Base-by-base conservation (phyloP, 2,888 invertebrate genomes). In the Caenorhabditis doughertyi region DNA sequence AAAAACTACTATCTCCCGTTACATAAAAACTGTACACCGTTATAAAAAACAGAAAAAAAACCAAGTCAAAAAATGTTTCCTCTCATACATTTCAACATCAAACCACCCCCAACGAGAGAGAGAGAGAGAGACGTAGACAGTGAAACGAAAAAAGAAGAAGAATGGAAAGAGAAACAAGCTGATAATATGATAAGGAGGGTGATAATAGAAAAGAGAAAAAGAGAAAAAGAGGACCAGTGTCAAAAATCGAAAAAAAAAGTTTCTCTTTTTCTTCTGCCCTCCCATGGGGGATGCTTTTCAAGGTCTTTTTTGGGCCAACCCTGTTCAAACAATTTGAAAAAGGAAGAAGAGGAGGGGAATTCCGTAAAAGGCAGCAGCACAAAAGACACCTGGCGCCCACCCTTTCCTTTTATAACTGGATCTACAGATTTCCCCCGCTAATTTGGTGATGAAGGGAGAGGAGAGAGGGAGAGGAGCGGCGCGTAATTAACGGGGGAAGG, bases 131-230 rank as follows among this genome's bases (percentile, higher is more conserved):
- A 58, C 58, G 39, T 16, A 76, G 67, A 56, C n/a, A 29, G 39
- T 2, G 58, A 68, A 18, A 42, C 13, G 44, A 35, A 16, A 13
- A 9, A 39, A 42, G 21, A 44, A 39, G 13, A 58, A 11, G 62
- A 47, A 21, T 16, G 16, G 39, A 23, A 35, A 32, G 56, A 29
- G 18, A 29, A 60, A 76, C 65, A 67, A 76, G 65, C 60, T 76
- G 67, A 68, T 76, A 76, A 76, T 67, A 60, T 76, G 76, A 76
- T 76, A 76, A 74, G 44, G 21, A 23, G 51, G 3, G 29, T 32
- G 5, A 4, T 39, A 11, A 13, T 13, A 35, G 35, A 58, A 39
- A 13, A n/a, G 23, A 58, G 58, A 58, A 23, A 39, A 9, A 21
- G 35, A 21, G 13, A 25, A 25, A 25, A 25, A 35, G 32, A 39